A percentile compares a stretch with the other conserved stretches of the same genome.
These are phyloP conservation scores for Microplitis mediator DNA, from an alignment of 1,140 invertebrate species.

Conservation along the genomic window DNA sequence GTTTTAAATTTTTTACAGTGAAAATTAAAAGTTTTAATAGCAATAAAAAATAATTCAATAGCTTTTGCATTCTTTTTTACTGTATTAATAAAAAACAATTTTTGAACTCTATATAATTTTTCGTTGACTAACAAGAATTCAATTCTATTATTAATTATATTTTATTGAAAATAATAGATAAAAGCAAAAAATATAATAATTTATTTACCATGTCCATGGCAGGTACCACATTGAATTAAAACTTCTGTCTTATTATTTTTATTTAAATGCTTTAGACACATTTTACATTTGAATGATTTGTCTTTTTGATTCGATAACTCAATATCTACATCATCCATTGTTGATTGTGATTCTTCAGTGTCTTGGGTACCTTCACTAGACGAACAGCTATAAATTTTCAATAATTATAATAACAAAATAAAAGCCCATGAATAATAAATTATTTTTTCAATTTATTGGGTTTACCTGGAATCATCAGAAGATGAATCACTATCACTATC, in stretches of 20 bases:
- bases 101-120: too few relatives aligned
- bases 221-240: slow-evolving; percentile 75
- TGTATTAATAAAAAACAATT: neutral
- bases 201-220: slow-evolving; percentile 72
- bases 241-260: slow-evolving; percentile 61
- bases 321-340: slow-evolving; percentile 59
- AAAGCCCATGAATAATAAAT: neutral
- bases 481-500: slow-evolving; percentile 66
- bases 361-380: slow-evolving; percentile 62
- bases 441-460: slow-evolving; percentile 17
- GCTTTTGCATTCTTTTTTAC: neutral
- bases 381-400: slow-evolving; percentile 46
- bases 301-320: slow-evolving; percentile 49
- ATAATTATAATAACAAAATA: slow-evolving; percentile 1
- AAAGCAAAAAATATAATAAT: neutral
- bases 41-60: too few relatives aligned
- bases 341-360: slow-evolving; percentile 61
- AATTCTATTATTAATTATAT: too few relatives aligned
- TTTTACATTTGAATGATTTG: slow-evolving; percentile 56
- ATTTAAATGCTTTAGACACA: slow-evolving; percentile 57
- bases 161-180: too few relatives aligned
- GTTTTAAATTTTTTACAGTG: too few relatives aligned
- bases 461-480: slow-evolving; percentile 66
- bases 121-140: too few relatives aligned
- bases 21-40: too few relatives aligned